Conservation (phyloP, 2,888 invertebrate species). For the Agrochola litura region DNA sequence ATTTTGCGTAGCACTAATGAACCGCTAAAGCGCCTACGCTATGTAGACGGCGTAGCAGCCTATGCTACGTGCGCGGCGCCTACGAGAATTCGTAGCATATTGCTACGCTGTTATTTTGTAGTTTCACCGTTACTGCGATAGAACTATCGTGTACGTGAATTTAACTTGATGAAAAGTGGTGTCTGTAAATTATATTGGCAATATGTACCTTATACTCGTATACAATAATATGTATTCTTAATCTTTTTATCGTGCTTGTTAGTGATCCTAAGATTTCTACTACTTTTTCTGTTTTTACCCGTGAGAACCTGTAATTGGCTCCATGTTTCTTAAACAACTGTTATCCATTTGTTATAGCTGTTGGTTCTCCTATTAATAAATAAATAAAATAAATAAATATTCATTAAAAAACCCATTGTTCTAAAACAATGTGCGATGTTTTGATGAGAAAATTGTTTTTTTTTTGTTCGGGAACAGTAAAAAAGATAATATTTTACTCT, state of each 20-base stretch:
- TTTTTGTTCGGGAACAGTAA: background rate
- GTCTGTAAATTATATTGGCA: too few species aligned
- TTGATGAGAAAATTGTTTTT: background rate
- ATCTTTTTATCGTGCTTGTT: too few species aligned
- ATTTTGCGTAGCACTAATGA: constrained; percentile 3
- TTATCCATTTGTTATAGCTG: too few species aligned
- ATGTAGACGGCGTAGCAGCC: constrained; percentile 26
- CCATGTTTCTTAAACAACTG: too few species aligned
- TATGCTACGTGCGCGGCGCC: constrained; percentile 3
- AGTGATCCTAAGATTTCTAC: too few species aligned
- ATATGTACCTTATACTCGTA: too few species aligned
- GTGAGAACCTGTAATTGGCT: too few species aligned
- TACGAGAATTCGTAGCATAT: constrained; percentile 41
- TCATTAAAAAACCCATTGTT: background rate
- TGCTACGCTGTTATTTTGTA: constrained; percentile 20
- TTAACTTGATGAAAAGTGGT: background rate
- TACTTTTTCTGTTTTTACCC: too few species aligned
- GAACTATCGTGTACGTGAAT: background rate
- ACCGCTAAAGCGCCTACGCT: background rate
- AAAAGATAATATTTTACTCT: background rate
- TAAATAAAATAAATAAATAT: too few species aligned
- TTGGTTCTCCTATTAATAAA: too few species aligned
- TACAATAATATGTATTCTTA: too few species aligned
- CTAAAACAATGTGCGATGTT: background rate
- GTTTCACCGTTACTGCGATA: background rate